Evolutionary conservation across 2,888 invertebrate genomes (phyloP).

Genomic region (Rhimphoctona megacephalus): DNA sequence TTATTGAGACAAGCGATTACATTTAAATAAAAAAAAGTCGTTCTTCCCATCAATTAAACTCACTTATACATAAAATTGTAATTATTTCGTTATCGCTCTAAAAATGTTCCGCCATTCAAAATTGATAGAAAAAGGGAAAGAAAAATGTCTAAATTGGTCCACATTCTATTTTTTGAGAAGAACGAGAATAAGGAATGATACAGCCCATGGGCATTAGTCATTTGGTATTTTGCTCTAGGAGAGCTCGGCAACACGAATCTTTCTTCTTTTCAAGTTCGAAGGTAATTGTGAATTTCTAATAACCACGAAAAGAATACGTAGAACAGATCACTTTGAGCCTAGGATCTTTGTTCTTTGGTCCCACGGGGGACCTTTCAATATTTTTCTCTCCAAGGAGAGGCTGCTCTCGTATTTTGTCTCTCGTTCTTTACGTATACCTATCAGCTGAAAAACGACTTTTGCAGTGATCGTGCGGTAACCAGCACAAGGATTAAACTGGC

Average conservation of each 20-base stretch:
- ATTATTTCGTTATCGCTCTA: background rate
- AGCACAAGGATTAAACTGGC: slow-evolving; percentile 56
- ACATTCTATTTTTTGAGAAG: background rate
- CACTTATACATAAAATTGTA: background rate
- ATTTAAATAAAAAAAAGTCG: background rate
- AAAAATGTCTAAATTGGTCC: background rate
- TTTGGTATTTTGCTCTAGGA: slow-evolving; percentile 12
- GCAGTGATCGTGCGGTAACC: slow-evolving; percentile 56
- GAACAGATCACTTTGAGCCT: slow-evolving; percentile 24
- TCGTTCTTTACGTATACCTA: slow-evolving; percentile 33
- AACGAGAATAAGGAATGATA: background rate
- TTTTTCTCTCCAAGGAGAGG: slow-evolving; percentile 1
- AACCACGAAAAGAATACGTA: slow-evolving; percentile 29
- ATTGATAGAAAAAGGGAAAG: background rate
- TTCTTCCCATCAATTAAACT: background rate
- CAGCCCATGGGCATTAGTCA: slow-evolving; percentile 11
- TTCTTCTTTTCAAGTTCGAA: slow-evolving; percentile 4
- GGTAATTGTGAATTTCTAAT: slow-evolving; percentile 47
- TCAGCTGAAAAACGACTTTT: slow-evolving; percentile 50
- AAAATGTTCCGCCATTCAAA: background rate
- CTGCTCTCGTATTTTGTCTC: background rate
- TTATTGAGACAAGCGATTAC: background rate
- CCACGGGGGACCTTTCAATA: slow-evolving; percentile 6
- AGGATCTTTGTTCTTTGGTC: slow-evolving; percentile 53
- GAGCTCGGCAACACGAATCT: slow-evolving; percentile 6